phyloP scores from a whole-genome alignment of 2,113 vertebrate species.

The Marcusenius ussheri region DNA sequence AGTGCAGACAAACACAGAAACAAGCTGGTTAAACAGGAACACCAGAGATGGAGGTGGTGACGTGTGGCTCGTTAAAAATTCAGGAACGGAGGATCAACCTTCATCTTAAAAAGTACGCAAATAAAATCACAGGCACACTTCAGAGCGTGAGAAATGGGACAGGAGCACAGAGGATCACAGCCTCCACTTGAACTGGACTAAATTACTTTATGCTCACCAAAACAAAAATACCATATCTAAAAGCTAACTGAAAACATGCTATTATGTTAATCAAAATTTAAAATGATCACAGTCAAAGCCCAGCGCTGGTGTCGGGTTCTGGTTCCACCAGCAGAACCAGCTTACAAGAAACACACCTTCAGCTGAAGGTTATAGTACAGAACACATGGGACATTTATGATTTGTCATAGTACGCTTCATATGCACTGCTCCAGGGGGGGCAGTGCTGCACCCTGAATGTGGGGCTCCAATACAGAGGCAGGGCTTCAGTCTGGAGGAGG shows the following conservation, averaged over 20 bases:
- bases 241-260: neutral
- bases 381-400: neutral
- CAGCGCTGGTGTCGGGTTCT: neutral
- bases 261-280: too few species aligned
- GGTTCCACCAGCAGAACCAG: neutral
- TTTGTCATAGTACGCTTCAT: neutral
- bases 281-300: neutral
- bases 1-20: neutral
- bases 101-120: neutral
- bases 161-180: neutral
- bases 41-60: neutral
- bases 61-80: neutral
- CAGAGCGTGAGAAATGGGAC: neutral
- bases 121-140: neutral
- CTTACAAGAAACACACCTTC: neutral
- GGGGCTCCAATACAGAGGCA: neutral
- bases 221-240: slow-evolving; percentile 8
- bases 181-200: neutral
- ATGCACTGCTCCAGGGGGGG: neutral
- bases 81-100: neutral
- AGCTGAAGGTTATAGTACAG: neutral
- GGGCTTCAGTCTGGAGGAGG: neutral
- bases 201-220: neutral
- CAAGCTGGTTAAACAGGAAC: neutral
- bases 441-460: neutral